phyloP scores from a whole-genome alignment of 2,888 invertebrate genomes.

The Tryphoninae sp. region DNA sequence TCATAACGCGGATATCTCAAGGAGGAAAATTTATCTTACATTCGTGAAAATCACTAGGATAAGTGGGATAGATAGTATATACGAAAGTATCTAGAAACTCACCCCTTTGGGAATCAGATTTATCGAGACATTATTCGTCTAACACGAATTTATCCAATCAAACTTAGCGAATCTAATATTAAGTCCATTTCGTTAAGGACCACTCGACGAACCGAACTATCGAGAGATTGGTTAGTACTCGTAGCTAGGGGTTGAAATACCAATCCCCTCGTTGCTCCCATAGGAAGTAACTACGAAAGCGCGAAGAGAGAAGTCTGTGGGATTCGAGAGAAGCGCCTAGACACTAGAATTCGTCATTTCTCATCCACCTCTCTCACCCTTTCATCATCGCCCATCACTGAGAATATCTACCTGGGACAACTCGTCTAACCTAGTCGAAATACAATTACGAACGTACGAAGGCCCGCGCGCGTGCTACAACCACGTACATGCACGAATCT shows the following conservation, averaged over 20 bases:
- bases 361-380: not conserved
- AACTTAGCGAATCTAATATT: conserved; percentile 38
- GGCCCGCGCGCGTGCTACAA: conserved; percentile 13
- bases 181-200: conserved; percentile 25
- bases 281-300: no score
- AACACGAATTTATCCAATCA: conserved; percentile 36
- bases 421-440: conserved; percentile 61
- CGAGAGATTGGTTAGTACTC: conserved; percentile 38
- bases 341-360: conserved; percentile 12
- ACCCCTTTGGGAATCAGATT: not conserved
- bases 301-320: conserved; percentile 1
- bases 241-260: conserved; percentile 8
- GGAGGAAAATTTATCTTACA: not conserved
- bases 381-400: conserved; percentile 30
- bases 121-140: conserved; percentile 5
- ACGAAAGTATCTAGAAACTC: not conserved
- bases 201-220: conserved; percentile 12
- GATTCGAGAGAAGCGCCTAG: conserved; percentile 2
- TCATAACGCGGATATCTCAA: no score
- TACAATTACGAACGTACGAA: conserved; percentile 60
- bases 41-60: not conserved
- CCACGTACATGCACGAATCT: conserved; percentile 12
- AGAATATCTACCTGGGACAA: conserved; percentile 52
- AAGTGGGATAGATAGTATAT: not conserved
- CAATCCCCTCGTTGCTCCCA: not conserved